Conservation (phyloP, 2,113 vertebrate genomes). For the Pollachius pollachius region DNA sequence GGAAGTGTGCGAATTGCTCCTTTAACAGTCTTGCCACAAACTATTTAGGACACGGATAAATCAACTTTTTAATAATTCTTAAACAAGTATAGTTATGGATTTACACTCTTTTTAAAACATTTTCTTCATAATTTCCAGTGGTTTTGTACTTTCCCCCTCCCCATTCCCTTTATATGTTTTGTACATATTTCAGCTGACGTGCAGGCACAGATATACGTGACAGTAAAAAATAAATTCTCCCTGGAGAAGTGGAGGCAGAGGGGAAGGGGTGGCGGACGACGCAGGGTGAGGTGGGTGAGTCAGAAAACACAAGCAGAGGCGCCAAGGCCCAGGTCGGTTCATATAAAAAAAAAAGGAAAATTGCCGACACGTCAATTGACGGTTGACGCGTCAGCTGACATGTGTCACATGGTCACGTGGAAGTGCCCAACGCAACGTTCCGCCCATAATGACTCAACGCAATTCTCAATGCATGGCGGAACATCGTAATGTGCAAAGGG, state of each 20-base stretch:
- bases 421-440: no score
- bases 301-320: background rate
- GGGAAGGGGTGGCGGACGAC: background rate
- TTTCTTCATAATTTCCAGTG: slow-evolving; percentile 53
- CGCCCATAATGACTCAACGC: no score
- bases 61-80: slow-evolving; percentile 72
- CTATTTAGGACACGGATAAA: slow-evolving; percentile 60
- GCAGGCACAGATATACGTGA: slow-evolving; percentile 74
- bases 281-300: background rate
- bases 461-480: no score
- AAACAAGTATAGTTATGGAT: slow-evolving; percentile 73
- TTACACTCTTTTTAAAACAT: slow-evolving; percentile 57
- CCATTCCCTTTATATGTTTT: slow-evolving; percentile 53
- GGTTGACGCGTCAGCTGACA: no score
- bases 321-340: no score
- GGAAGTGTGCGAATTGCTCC: background rate
- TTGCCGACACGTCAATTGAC: no score
- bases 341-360: no score
- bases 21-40: slow-evolving; percentile 23
- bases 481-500: no score
- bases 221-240: slow-evolving; percentile 69
- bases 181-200: slow-evolving; percentile 71
- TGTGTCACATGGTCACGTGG: no score
- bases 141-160: slow-evolving; percentile 32
- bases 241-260: background rate